phyloP scores from a whole-genome alignment of 2,888 invertebrate species.

The Campoplex capitator region DNA sequence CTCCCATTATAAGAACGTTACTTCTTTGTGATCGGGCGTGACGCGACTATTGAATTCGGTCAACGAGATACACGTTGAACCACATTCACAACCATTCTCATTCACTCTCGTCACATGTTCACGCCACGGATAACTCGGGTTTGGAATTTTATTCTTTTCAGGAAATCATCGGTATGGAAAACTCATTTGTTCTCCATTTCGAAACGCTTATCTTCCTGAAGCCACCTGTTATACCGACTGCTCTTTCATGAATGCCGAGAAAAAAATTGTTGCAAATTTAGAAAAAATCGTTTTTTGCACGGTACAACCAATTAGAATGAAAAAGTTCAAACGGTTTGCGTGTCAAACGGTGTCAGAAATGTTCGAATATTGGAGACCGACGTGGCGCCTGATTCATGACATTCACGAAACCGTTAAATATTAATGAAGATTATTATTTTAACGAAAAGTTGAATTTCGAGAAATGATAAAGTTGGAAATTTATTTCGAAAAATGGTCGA shows the following conservation, averaged over 20 bases:
- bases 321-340: too few relatives aligned
- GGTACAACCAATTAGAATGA: neutral
- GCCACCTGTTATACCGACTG: neutral
- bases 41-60: conserved; percentile 42
- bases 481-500: too few relatives aligned
- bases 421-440: too few relatives aligned
- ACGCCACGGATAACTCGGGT: conserved; percentile 32
- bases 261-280: neutral
- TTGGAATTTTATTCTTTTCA: neutral
- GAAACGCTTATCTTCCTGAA: neutral
- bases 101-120: conserved; percentile 43
- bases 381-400: too few relatives aligned
- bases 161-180: neutral
- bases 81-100: conserved; percentile 48
- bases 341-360: too few relatives aligned
- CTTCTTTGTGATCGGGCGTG: conserved; percentile 18
- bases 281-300: neutral
- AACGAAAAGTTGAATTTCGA: too few relatives aligned
- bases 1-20: conserved; percentile 52
- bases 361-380: too few relatives aligned
- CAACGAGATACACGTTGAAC: conserved; percentile 46
- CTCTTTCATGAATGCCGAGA: too few relatives aligned
- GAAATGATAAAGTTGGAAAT: too few relatives aligned
- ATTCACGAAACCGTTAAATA: too few relatives aligned
- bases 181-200: neutral